These are phyloP conservation scores for Rhopalosiphum nymphaeae DNA, from an alignment of 2,888 invertebrate genomes.

Conservation along the genomic window DNA sequence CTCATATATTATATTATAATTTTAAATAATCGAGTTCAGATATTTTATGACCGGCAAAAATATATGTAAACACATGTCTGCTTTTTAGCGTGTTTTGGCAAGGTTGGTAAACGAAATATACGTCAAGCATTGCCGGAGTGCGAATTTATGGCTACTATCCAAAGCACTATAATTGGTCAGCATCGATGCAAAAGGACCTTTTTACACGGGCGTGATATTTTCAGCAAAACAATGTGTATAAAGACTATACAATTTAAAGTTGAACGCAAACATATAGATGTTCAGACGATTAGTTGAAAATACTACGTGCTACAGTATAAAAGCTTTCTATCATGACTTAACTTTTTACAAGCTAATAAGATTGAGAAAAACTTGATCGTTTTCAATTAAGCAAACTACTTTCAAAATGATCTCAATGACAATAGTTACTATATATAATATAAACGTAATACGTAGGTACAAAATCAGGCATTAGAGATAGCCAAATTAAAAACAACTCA, in stretches of 20 bases:
- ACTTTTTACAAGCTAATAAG: not conserved
- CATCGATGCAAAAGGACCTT: slow-evolving; percentile 52
- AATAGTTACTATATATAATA: not conserved
- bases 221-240: slow-evolving; percentile 7
- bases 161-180: slow-evolving; percentile 63
- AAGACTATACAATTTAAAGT: not conserved
- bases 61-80: slow-evolving; percentile 49
- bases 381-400: not conserved
- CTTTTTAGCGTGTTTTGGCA: slow-evolving; percentile 53
- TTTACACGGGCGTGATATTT: slow-evolving; percentile 48
- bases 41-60: slow-evolving; percentile 23
- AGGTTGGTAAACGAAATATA: slow-evolving; percentile 47
- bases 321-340: not conserved
- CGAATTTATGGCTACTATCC: slow-evolving; percentile 50
- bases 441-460: not conserved
- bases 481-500: not conserved
- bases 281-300: not conserved
- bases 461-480: not conserved
- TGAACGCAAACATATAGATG: not conserved
- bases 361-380: not conserved
- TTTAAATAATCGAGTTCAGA: slow-evolving; percentile 24
- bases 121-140: slow-evolving; percentile 58
- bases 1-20: not conserved
- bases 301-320: not conserved
- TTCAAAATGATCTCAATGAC: not conserved